Conservation (phyloP, 1,140 invertebrate species). For the Lysiphlebus fabarum region DNA sequence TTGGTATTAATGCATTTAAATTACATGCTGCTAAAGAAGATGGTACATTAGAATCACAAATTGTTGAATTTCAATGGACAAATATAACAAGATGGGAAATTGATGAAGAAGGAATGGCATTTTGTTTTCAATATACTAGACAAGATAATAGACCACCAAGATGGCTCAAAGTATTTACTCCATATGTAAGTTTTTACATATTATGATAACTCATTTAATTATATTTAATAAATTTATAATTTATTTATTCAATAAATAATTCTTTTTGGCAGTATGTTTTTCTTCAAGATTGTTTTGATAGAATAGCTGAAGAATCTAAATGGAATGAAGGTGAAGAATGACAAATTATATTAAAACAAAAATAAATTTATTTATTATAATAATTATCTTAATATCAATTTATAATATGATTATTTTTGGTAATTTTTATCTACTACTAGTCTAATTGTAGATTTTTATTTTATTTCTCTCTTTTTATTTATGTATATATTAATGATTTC, state of each 20-base stretch:
- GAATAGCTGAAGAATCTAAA: slow-evolving; percentile 86
- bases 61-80: slow-evolving; percentile 82
- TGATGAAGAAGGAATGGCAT: slow-evolving; percentile 87
- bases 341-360: slow-evolving; percentile 28
- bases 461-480: not conserved
- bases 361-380: slow-evolving; percentile 3
- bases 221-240: slow-evolving; percentile 8
- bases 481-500: not conserved
- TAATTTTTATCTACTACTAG: slow-evolving; percentile 2
- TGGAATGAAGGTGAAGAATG: slow-evolving; percentile 76
- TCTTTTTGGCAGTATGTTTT: slow-evolving; percentile 76
- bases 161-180: slow-evolving; percentile 85
- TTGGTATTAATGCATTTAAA: slow-evolving; percentile 73
- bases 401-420: not conserved
- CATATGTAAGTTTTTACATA: slow-evolving; percentile 75
- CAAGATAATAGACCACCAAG: slow-evolving; percentile 74
- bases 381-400: not conserved
- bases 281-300: slow-evolving; percentile 90
- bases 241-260: too few species aligned
- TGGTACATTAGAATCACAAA: slow-evolving; percentile 78
- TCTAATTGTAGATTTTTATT: slow-evolving; percentile 4
- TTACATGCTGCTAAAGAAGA: slow-evolving; percentile 86
- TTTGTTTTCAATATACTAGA: slow-evolving; percentile 82
- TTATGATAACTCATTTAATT: not conserved
- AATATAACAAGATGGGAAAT: slow-evolving; percentile 79